Base-by-base conservation (phyloP, 2,888 invertebrate genomes). In the Dryadula phaetusa region DNA sequence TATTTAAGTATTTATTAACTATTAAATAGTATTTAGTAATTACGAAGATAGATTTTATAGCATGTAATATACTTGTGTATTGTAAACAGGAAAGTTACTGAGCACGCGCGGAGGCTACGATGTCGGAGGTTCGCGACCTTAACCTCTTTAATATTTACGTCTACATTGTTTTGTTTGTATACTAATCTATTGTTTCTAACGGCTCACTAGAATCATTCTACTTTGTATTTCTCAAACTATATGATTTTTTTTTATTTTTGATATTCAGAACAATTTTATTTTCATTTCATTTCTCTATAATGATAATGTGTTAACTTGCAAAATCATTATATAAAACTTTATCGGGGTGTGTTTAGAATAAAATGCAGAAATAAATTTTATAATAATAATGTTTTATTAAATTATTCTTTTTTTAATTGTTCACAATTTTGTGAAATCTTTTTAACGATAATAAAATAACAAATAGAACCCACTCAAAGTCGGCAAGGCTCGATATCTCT, bases 371-470 rank as follows among this genome's bases (percentile, higher is more conserved):
- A 87, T 91, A 85, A 68, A 76, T 78, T 84, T 82, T 80, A 80
- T 69, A 69, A 72, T 69, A 85, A 86, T 85, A 84, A 84, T 83
- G 80, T 83, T 91, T 92, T 86, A 87, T 90, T 88, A 86, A 87
- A 85, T 88, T 88, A 85, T 82, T 88, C 82, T 86, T 82, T 85
- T n/a, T 84, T 79, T 81, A 81, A 79, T 82, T 79, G 82, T 87
- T 86, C 89, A 89, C 90, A 80, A 75, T 71, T 75, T 66, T 77
- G 90, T 91, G 90, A 90, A 90, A 84, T 87, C 84, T 88, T 91
- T 88, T 87, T 74, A 90, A 92, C 90, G 90, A 92, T 86, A 90
- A 88, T 81, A 88, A 89, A 86, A 91, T 90, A 92, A 91, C 90
- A 92, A 92, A 81, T 74, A 83, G 88, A 90, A 87, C 88, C 79